Evolutionary conservation across 2,113 vertebrate species (phyloP), one percentile per base, ranked within the genome.

Genomic region (human (Homo sapiens)): DNA sequence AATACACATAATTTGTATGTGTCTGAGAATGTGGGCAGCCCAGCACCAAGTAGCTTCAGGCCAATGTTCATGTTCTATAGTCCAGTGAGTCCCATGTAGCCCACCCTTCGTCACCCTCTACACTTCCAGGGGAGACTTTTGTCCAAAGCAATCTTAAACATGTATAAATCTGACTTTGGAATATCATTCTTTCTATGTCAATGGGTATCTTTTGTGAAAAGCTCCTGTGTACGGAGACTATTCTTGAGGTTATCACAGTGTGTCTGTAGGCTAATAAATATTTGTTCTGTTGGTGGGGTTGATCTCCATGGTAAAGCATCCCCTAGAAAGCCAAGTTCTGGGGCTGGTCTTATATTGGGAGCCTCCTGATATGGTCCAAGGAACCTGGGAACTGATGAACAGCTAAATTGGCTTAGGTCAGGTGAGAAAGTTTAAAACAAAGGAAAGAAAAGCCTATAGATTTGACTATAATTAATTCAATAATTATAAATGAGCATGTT

Each of bases 1-100:
- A 10, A 38, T 9, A 11, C 9, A 16, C 22, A 30, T 3, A n/a
- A 6, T 30, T 43, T 48, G 30, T 3, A 0, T 9, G 8, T 0
- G 4, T 35, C 0, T 17, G 25, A 18, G 18, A 40, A 45, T 25
- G 3, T n/a, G 18, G 8, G 13, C 25, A 25, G 5, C 7, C 17
- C 4, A 6, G 18, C 5, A 30, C 40, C 11, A 8, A 18, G 0
- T 10, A 17, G 11, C 30, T n/a, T 13, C 9, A 25, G 13, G 43
- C 52, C 2, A 11, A 14, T 8, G 17, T 16, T 18, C 2, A 55
- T 35, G 20, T 4, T 57, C 23, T 68, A 8, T 2, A 45, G 1
- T 66, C 10, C 17, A 4, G 0, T 52, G 16, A 20, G 6, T 17
- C 5, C 16, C 43, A 1, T 45, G 16, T 11, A 25, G 32, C 2